Base-by-base conservation (phyloP, 2,888 invertebrate species). In the Phortica okadai region DNA sequence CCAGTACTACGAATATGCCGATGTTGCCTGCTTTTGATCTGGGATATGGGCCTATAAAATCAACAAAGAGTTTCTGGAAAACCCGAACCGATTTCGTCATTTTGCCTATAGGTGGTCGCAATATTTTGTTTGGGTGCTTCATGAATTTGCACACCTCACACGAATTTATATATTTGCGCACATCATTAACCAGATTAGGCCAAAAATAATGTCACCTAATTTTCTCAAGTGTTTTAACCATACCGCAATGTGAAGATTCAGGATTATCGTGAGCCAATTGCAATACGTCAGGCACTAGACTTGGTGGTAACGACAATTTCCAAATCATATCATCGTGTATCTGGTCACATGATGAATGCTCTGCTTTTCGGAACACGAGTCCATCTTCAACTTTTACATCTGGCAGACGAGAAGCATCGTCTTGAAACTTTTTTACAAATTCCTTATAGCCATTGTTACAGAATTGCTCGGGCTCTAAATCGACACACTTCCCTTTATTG, bases 211-310 rank as follows among this genome's bases (percentile, higher is more conserved):
- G n/a, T n/a, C n/a, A n/a, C n/a, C 73, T 6, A 6, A 73, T 42
- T 6, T 44, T 58, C 16, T 58, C 73, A 5, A 41, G 2, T 2
- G 44, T 33, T 44, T 73, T 73, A 4, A 16, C 59, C 6, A 76
- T 41, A 25, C 77, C 74, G 8, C 77, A 66, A 74, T 76, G 76
- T 44, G 74, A 67, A 21, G 54, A 42, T n/a, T n/a, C n/a, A n/a
- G n/a, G n/a, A n/a, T n/a, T n/a, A n/a, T n/a, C n/a, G n/a, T n/a
- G n/a, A n/a, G n/a, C n/a, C n/a, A n/a, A n/a, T n/a, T n/a, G n/a
- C n/a, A n/a, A n/a, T n/a, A n/a, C n/a, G n/a, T n/a, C n/a, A n/a
- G n/a, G n/a, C n/a, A n/a, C n/a, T n/a, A n/a, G n/a, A n/a, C n/a
- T n/a, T n/a, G n/a, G n/a, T n/a, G n/a, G n/a, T n/a, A n/a, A n/a